Base-by-base conservation (phyloP, 2,888 invertebrate species). In the Luperina testacea region DNA sequence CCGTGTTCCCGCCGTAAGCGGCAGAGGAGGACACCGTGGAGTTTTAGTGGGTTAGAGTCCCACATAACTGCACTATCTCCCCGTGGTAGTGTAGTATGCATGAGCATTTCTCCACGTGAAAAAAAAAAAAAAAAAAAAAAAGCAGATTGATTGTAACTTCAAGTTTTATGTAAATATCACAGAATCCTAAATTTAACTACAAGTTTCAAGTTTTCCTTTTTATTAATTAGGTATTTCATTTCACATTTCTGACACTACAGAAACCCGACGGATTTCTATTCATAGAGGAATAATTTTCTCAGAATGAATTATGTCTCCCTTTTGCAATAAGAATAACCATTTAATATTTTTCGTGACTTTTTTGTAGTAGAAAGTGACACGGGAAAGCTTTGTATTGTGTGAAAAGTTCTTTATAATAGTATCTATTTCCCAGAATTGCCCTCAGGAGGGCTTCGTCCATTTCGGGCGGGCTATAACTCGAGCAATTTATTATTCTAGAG, bases 401-500 rank as follows among this genome's bases (percentile, higher is more conserved):
- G 65, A 63, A 84, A 72, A 32, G 68, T 75, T 63, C 85, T 84
- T 68, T 84, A 84, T 9, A 72, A 80, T 75, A 80, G 85, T 85
- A 87, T 80, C 75, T 87, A 87, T 82, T 77, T 64, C 63, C 32
- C 32, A 51, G 69, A 82, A 87, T 80, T 75, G 80, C 77, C 63
- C 85, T 82, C 82, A 63, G 38, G 85, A 89, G 87, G 73, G 64
- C n/a, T 65, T 75, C 53, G 71, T 74, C 84, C 77, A 75, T 78
- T 81, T 79, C 42, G 68, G 48, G 45, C 51, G 53, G 32, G 87
- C 78, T 72, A 80, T 84, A 82, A 86, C 80, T 72, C 77, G 24
- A 32, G 77, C 88, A 88, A 88, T 88, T 88, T 88, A 88, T 88
- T 77, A 63, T 79, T 78, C 73, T 69, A 71, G 77, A 57, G 75